Percentiles rank a stretch among this genome's conserved stretches.
phyloP scores from a whole-genome alignment of 2,113 vertebrate genomes.

The Dipodomys ordii region DNA sequence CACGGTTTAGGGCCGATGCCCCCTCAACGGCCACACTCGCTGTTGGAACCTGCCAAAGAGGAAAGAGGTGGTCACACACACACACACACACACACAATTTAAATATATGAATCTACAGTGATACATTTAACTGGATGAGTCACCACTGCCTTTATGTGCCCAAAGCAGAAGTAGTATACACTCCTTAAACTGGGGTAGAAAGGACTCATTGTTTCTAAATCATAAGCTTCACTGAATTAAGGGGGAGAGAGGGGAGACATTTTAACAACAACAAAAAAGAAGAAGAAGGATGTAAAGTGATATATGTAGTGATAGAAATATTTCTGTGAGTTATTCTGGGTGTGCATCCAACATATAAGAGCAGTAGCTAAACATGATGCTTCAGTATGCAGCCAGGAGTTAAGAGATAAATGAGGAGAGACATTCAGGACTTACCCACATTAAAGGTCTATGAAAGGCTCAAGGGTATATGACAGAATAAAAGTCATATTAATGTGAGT shows the following conservation, averaged over 20 bases:
- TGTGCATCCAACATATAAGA: background rate
- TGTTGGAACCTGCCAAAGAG: conserved; percentile 92
- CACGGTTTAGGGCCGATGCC: conserved; percentile 96
- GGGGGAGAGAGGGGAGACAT: conserved; percentile 52
- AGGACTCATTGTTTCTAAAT: conserved; percentile 78
- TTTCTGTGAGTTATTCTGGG: background rate
- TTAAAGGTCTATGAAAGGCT: background rate
- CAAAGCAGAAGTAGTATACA: conserved; percentile 73
- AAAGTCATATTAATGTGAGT: background rate
- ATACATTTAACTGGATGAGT: conserved; percentile 56
- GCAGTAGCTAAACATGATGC: background rate
- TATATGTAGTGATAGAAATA: background rate
- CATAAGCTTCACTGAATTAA: conserved; percentile 66
- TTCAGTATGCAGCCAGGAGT: background rate
- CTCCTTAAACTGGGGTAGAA: background rate
- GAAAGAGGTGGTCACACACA: background rate
- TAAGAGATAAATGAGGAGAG: background rate
- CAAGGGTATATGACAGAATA: background rate
- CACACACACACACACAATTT: background rate
- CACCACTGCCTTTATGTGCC: conserved; percentile 54
- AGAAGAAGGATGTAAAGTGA: background rate
- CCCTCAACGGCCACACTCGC: conserved; percentile 97
- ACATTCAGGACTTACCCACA: conserved; percentile 24
- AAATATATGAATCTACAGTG: conserved; percentile 11
- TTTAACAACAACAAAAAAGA: background rate